Percentiles rank a stretch among this genome's conserved stretches.
These are phyloP conservation scores for Panurus biarmicus DNA, from an alignment of 2,113 vertebrate species.

Conservation along the genomic window DNA sequence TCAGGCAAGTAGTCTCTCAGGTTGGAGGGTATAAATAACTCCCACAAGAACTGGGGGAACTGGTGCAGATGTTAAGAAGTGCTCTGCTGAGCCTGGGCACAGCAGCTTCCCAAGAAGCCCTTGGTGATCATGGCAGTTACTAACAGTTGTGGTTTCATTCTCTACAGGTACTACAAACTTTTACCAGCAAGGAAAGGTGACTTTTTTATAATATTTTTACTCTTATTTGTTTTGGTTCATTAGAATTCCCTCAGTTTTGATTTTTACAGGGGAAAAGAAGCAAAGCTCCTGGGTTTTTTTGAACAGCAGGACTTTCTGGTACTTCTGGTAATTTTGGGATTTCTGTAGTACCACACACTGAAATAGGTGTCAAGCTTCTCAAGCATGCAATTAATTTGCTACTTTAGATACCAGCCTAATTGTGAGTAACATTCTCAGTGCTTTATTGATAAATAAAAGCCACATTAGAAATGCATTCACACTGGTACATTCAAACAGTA, in stretches of 20 bases:
- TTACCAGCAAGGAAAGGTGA: background rate
- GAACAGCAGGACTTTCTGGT: background rate
- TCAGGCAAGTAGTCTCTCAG: background rate
- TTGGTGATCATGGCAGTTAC: background rate
- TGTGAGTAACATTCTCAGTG: background rate
- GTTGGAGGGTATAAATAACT: background rate
- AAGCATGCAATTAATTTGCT: background rate
- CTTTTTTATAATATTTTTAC: background rate
- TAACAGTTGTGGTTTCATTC: background rate
- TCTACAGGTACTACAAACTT: background rate
- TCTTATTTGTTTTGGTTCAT: background rate
- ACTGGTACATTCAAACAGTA: background rate
- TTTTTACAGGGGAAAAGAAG: background rate
- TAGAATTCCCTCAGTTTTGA: background rate
- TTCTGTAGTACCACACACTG: background rate
- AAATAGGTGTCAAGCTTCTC: background rate
- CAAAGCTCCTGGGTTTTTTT: background rate
- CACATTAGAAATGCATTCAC: background rate
- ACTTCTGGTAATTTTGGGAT: background rate
- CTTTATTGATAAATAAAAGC: background rate
- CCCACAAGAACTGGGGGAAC: background rate
- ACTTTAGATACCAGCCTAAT: background rate
- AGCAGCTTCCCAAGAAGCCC: background rate
- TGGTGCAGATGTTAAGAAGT: background rate
- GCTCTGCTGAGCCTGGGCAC: background rate